Percentiles rank a stretch among this genome's conserved stretches.
Evolutionary conservation across 1,140 invertebrate species (phyloP).

Genomic region (Calephelis nemesis): DNA sequence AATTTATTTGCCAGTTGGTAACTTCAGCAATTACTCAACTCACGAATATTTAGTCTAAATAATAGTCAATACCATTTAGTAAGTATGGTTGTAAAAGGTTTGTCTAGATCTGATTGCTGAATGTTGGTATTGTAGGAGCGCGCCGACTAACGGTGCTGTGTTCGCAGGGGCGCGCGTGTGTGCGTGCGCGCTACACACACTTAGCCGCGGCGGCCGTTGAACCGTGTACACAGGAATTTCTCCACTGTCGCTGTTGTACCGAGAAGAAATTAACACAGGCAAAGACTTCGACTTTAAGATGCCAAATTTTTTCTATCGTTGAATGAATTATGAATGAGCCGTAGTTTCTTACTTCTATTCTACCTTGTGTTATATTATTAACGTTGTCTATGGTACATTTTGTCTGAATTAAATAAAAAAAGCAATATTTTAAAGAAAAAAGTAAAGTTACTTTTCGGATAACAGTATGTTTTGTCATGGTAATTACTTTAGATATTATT

Average conservation of each 20-base stretch:
- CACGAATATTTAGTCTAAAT: neutral
- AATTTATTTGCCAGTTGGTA: neutral
- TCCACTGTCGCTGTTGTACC: slow-evolving; percentile 46
- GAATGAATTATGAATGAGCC: too few relatives aligned
- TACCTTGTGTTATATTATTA: too few relatives aligned
- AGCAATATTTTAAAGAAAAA: too few relatives aligned
- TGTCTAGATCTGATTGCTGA: slow-evolving; percentile 26
- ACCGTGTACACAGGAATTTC: slow-evolving; percentile 77
- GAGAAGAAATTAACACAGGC: slow-evolving; percentile 35
- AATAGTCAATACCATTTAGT: slow-evolving; percentile 5
- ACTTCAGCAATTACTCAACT: neutral
- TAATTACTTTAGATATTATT: too few relatives aligned
- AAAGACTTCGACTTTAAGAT: slow-evolving; percentile 22
- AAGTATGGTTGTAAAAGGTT: slow-evolving; percentile 9
- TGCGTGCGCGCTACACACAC: slow-evolving; percentile 53
- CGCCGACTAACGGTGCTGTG: slow-evolving; percentile 64
- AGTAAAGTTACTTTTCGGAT: too few relatives aligned
- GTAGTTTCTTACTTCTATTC: too few relatives aligned
- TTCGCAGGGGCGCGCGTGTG: slow-evolving; percentile 61
- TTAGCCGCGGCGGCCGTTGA: slow-evolving; percentile 66
- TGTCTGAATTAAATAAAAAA: too few relatives aligned
- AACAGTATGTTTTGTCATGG: too few relatives aligned
- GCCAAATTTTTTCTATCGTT: neutral
- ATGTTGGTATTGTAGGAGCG: slow-evolving; percentile 17
- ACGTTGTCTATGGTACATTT: too few relatives aligned